Evolutionary conservation across 2,888 invertebrate species (phyloP), one percentile per base, ranked within the genome.

Genomic region (Eristalinus sepulchralis): DNA sequence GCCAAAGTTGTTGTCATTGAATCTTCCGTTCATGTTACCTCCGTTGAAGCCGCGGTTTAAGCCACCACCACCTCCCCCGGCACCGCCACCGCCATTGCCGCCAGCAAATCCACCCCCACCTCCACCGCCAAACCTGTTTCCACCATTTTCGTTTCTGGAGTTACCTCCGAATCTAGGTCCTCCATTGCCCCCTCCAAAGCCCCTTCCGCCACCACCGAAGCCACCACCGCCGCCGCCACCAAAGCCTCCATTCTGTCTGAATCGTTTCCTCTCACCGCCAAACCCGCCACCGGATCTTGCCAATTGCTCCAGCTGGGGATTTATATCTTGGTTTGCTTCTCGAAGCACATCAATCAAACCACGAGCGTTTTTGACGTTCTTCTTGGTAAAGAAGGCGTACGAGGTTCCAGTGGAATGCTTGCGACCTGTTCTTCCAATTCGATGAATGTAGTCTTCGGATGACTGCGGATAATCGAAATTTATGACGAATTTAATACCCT

Each of bases 381-480:
- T 95, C 13, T 96, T 96, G 20, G 98, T 98, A 93, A 98, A 98
- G 94, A 98, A 98, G 36, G 98, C 98, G 92, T 98, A 98, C 20
- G 98, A 97, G 62, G 98, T 98, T 88, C 97, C 98, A 88, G 96
- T 97, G 89, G 96, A 95, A 92, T 96, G 95, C 71, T 96, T 96
- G 68, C 98, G 95, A 47, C 97, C 98, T 34, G 98, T 98, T 91
- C 98, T 95, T 67, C 98, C 98, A 92, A 98, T 98, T 86, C 98
- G 96, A 93, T 98, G 98, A 90, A 98, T 97, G 92, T 98, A 98
- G 93, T 98, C 98, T 93, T 98, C 98, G 64, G 97, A 97, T 67
- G 97, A 97, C 91, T 97, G 97, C 55, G 98, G 98, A 93, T 97
- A 98, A 93, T 98, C 98, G 94, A 96, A 98, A 94, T 98, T 98